Evolutionary conservation across 1,140 invertebrate species (phyloP).

Genomic region (Scaptomyza hsui): DNA sequence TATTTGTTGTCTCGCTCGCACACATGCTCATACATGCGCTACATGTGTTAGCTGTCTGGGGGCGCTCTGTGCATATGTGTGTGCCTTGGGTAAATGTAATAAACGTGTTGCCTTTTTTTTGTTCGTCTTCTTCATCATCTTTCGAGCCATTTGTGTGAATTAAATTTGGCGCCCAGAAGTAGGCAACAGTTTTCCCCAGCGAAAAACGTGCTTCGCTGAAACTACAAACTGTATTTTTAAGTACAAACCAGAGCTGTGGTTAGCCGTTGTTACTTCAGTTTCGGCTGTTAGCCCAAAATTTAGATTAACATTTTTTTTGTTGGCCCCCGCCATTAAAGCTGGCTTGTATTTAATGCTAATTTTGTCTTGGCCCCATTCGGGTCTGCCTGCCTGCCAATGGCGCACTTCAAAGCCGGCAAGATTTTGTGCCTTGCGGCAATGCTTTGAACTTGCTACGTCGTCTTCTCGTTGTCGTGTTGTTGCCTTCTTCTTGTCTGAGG

Average conservation of each 20-base stretch:
- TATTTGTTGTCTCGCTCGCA: constrained; percentile 12
- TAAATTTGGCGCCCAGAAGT: constrained; percentile 47
- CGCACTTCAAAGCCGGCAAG: constrained; percentile 66
- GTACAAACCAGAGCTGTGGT: constrained; percentile 26
- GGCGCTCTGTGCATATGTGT: constrained; percentile 9
- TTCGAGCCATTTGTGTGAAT: constrained; percentile 62
- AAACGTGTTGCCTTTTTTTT: constrained; percentile 19
- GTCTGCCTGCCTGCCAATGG: constrained; percentile 23
- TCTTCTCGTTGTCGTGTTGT: constrained; percentile 12
- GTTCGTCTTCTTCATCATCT: constrained; percentile 3
- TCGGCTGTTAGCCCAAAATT: constrained; percentile 40
- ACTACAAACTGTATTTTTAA: constrained; percentile 40
- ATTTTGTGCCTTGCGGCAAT: constrained; percentile 60
- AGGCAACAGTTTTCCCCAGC: constrained; percentile 47
- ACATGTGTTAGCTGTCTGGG: constrained; percentile 20
- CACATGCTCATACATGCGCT: not conserved
- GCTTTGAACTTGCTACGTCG: constrained; percentile 65
- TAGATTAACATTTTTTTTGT: constrained; percentile 56
- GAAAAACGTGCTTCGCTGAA: constrained; percentile 53
- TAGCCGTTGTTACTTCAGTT: not conserved
- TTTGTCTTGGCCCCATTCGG: constrained; percentile 26
- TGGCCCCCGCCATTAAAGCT: constrained; percentile 55
- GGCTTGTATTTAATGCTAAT: constrained; percentile 67
- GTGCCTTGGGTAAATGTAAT: constrained; percentile 48
- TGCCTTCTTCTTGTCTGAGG: constrained; percentile 20